Evolutionary conservation across 2,113 vertebrate species (phyloP), one percentile per base, ranked within the genome.

Genomic region (Sander lucioperca): DNA sequence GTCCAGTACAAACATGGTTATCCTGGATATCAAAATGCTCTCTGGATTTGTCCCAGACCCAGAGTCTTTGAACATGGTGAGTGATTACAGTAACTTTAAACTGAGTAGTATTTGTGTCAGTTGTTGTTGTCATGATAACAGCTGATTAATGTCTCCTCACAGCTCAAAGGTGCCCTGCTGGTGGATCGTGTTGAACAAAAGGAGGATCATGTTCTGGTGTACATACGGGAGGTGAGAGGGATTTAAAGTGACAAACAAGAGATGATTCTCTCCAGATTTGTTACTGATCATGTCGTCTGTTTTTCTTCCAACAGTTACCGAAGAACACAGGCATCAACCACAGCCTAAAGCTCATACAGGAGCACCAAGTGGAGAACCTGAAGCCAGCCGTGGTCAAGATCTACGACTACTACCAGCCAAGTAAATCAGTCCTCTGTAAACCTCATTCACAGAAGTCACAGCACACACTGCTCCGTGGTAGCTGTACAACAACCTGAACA

Each of bases 401-500:
- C 85, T 97, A 97, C 1, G 96, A 97, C 91, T 97, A 97, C 89
- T 97, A 98, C 25, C 95, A 97, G 86, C 94, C 95, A 89, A 96
- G 97, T 97, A 93, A 43, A 43, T 43, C 39, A 0, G 2, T 43
- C 39, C 39, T 43, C 39, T 43, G 9, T 43, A 43, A 11, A 43
- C 9, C 39, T 16, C 10, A 10, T 30, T 47, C 12, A 48, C 12
- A 45, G n/a, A 68, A 6, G n/a, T 23, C 9, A 11, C 39, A 11
- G 39, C n/a, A n/a, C 21, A 16, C 39, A 3, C 13, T 53, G 59
- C 12, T 39, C 25, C 9, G 3, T 11, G 16, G 7, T 21, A 11
- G 62, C 27, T 15, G 16, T 4, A 48, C 43, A 33, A 58, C 27
- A 69, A 33, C 2, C 3, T 43, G 3, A 50, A 48, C 63, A 25